Conservation (phyloP, 1,140 invertebrate genomes). For the Cepaea nemoralis region DNA sequence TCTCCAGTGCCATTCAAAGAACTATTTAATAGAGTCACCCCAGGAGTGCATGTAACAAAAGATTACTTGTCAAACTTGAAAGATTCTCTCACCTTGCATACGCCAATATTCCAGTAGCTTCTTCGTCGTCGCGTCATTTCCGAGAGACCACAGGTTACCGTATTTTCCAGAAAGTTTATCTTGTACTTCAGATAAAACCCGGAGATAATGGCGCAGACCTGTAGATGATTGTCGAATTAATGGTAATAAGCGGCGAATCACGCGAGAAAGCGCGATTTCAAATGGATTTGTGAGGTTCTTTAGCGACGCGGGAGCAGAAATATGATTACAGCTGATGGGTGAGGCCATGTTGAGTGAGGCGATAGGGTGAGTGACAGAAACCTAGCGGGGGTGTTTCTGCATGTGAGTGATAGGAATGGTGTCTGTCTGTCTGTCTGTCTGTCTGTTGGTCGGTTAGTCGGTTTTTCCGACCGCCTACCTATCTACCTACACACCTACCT, state of each 20-base stretch:
- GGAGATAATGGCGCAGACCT: not conserved
- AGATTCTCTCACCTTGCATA: not conserved
- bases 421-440: too few relatives aligned
- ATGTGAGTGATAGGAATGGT: too few relatives aligned
- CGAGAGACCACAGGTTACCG: constrained; percentile 8
- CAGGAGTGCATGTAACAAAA: not conserved
- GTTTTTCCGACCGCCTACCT: too few relatives aligned
- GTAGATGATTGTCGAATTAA: not conserved
- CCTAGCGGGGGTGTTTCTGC: not conserved
- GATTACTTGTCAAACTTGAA: constrained; percentile 8
- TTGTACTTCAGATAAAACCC: not conserved
- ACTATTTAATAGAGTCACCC: not conserved
- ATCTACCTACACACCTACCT: too few relatives aligned
- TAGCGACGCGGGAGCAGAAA: not conserved
- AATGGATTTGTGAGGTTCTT: not conserved
- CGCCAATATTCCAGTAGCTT: not conserved
- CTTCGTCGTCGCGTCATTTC: not conserved
- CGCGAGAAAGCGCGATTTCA: not conserved
- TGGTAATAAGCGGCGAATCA: not conserved
- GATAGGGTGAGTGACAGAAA: not conserved
- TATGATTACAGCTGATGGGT: not conserved
- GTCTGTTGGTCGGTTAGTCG: too few relatives aligned
- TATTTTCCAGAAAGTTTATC: not conserved
- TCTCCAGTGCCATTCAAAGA: not conserved
- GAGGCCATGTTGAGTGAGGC: not conserved